These are phyloP conservation scores for Heliconius aoede DNA, from an alignment of 2,888 invertebrate species.

Conservation along the genomic window DNA sequence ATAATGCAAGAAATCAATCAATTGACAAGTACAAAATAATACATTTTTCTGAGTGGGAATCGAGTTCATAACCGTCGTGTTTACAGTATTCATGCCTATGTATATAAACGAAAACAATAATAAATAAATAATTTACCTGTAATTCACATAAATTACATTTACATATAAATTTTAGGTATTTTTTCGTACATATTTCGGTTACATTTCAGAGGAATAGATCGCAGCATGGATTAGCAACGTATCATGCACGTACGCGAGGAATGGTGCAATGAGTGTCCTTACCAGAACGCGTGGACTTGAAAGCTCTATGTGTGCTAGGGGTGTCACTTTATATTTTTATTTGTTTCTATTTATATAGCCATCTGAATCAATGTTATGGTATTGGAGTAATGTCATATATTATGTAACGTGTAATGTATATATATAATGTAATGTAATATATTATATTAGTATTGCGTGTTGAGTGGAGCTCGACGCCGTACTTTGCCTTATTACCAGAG, in stretches of 20 bases:
- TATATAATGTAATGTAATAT: too few relatives aligned
- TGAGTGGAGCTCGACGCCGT: neutral
- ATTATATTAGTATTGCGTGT: neutral
- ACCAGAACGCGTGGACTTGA: conserved; percentile 35
- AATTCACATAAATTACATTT: too few relatives aligned
- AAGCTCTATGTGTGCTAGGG: conserved; percentile 31
- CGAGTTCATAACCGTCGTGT: too few relatives aligned
- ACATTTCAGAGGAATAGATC: conserved; percentile 16
- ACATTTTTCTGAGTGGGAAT: too few relatives aligned
- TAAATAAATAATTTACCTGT: neutral
- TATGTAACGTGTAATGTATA: too few relatives aligned
- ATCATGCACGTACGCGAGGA: conserved; percentile 30
- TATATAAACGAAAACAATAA: neutral
- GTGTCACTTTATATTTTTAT: conserved; percentile 18
- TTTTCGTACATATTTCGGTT: neutral
- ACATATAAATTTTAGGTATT: neutral
- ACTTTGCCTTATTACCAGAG: neutral
- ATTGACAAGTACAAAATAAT: too few relatives aligned
- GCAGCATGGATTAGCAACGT: conserved; percentile 22
- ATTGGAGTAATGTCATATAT: neutral
- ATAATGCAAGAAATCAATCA: too few relatives aligned
- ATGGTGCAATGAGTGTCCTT: conserved; percentile 35
- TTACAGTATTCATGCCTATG: too few relatives aligned
- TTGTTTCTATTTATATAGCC: neutral
- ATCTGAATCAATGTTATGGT: neutral